These are phyloP conservation scores for Drosophila kuntzei DNA, from an alignment of 2,888 invertebrate genomes.

Conservation along the genomic window DNA sequence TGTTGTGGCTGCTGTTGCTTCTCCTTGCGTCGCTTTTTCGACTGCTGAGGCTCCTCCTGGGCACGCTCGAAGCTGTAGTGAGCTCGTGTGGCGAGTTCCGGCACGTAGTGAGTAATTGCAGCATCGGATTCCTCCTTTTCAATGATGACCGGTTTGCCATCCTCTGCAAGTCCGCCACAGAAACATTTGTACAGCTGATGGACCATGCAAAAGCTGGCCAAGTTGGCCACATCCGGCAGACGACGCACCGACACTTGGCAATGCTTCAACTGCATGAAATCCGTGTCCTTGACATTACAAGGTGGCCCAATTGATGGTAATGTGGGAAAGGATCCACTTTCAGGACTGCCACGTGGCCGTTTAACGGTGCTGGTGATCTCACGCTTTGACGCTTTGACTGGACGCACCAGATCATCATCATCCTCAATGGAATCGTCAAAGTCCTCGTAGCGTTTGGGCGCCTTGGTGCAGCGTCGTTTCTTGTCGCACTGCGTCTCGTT, in stretches of 20 bases:
- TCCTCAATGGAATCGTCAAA: slow-evolving; percentile 80
- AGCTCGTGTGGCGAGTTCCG: slow-evolving; percentile 61
- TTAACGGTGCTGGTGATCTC: slow-evolving; percentile 7
- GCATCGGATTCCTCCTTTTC: slow-evolving; percentile 73
- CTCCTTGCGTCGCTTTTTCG: slow-evolving; percentile 42
- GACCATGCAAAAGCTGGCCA: slow-evolving; percentile 89
- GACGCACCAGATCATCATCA: slow-evolving; percentile 59
- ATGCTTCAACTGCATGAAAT: slow-evolving; percentile 76
- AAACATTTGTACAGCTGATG: slow-evolving; percentile 89
- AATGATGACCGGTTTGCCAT: slow-evolving; percentile 80
- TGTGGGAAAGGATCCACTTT: slow-evolving; percentile 1
- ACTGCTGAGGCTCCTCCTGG: slow-evolving; percentile 44
- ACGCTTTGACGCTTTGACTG: slow-evolving; percentile 35
- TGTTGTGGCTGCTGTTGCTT: slow-evolving; percentile 9
- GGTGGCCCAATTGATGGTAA: slow-evolving; percentile 26
- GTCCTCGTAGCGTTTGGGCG: slow-evolving; percentile 88
- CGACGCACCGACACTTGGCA: slow-evolving; percentile 80
- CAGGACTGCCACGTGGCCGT: slow-evolving; percentile 7
- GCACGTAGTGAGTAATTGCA: slow-evolving; percentile 45
- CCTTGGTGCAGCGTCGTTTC: slow-evolving; percentile 87
- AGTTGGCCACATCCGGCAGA: slow-evolving; percentile 83
- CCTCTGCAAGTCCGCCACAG: slow-evolving; percentile 86
- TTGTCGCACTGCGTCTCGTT: slow-evolving; percentile 86
- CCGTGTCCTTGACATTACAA: slow-evolving; percentile 67
- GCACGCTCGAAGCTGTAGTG: slow-evolving; percentile 83